These are phyloP conservation scores for Triops longicaudatus DNA, from an alignment of 1,140 invertebrate species.

Conservation along the genomic window DNA sequence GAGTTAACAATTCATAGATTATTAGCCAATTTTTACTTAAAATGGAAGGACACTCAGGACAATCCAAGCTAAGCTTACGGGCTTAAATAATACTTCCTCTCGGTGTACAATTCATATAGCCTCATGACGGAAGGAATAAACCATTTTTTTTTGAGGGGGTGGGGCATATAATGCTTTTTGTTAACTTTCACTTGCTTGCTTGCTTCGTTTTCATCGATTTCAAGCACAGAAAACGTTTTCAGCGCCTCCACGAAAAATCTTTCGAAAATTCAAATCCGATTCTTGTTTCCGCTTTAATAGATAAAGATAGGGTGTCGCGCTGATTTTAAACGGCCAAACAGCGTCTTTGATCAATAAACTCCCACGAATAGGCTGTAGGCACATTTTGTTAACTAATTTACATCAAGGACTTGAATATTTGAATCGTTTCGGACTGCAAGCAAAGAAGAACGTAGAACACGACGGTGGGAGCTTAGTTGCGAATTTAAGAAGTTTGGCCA, in stretches of 20 bases:
- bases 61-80: neutral
- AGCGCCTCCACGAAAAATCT: too few relatives aligned
- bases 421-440: neutral
- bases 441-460: neutral
- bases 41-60: neutral
- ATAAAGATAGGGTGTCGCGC: too few relatives aligned
- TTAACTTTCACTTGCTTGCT: neutral
- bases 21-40: neutral
- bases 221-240: too few relatives aligned
- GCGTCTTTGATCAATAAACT: too few relatives aligned
- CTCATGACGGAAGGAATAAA: conserved; percentile 15
- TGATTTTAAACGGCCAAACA: too few relatives aligned
- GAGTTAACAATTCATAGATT: neutral
- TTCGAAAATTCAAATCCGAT: too few relatives aligned
- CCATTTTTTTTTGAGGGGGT: neutral
- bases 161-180: neutral
- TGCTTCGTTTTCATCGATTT: too few relatives aligned
- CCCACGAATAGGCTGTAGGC: too few relatives aligned
- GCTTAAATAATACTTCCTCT: conserved; percentile 15
- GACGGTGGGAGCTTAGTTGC: too few relatives aligned
- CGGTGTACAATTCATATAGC: conserved; percentile 15
- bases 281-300: too few relatives aligned
- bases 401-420: neutral
- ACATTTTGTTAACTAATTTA: too few relatives aligned
- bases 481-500: too few relatives aligned